These are phyloP conservation scores for Cheilinus undulatus DNA, from an alignment of 2,113 vertebrate genomes.

Conservation along the genomic window DNA sequence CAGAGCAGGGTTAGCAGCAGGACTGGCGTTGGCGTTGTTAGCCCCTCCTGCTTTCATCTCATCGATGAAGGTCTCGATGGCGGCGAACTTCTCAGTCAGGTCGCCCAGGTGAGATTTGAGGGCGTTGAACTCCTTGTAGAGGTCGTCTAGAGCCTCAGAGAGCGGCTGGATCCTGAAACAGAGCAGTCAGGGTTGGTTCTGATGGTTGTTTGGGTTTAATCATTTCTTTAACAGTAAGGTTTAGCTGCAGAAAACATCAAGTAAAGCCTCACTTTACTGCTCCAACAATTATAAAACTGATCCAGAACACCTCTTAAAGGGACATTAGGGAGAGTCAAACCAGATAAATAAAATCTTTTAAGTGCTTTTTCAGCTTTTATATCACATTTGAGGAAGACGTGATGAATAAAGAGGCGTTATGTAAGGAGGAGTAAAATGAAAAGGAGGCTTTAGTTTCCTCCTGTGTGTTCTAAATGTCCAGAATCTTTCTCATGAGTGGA, in stretches of 20 bases:
- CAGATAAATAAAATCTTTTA: too few relatives aligned
- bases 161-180: constrained; percentile 82
- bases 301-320: too few relatives aligned
- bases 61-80: constrained; percentile 82
- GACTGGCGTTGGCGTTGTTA: not conserved
- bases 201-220: too few relatives aligned
- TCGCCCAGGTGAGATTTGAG: constrained; percentile 84
- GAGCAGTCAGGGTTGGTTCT: not conserved
- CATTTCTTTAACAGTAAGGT: too few relatives aligned
- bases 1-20: not conserved
- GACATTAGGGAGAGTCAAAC: too few relatives aligned
- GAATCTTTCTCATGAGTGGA: constrained; percentile 6
- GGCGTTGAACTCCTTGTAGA: constrained; percentile 87
- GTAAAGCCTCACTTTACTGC: too few relatives aligned
- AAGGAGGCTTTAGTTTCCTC: not conserved
- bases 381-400: too few relatives aligned
- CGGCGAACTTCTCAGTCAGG: constrained; percentile 82
- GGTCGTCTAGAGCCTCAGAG: constrained; percentile 84
- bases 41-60: constrained; percentile 73
- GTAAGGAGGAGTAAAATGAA: not conserved
- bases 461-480: constrained; percentile 5
- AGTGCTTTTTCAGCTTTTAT: too few relatives aligned
- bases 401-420: not conserved
- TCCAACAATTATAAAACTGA: too few relatives aligned
- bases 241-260: too few relatives aligned